Percentiles rank a stretch among this genome's conserved stretches.
Evolutionary conservation across 2,888 invertebrate species (phyloP).

Genomic region (Eristalinus sepulchralis): DNA sequence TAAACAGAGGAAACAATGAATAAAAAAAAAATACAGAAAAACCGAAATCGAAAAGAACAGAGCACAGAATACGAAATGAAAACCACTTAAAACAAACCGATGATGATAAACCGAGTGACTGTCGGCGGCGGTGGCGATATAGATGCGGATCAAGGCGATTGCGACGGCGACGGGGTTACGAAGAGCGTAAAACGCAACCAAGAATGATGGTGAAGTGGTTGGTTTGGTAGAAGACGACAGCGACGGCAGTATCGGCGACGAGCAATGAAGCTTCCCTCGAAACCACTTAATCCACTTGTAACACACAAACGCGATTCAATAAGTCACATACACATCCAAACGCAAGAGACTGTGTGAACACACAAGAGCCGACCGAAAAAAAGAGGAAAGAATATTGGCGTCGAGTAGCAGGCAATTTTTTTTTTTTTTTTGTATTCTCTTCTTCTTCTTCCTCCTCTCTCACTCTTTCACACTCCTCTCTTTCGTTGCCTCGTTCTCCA

Average conservation of each 20-base stretch:
- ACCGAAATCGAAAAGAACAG: not conserved
- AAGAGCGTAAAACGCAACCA: conserved; percentile 16
- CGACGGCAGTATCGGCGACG: conserved; percentile 8
- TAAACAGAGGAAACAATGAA: conserved; percentile 1
- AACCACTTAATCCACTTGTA: conserved; percentile 72
- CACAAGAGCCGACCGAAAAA: conserved; percentile 41
- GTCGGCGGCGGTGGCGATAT: not conserved
- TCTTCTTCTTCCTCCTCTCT: conserved; percentile 6
- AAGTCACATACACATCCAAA: conserved; percentile 55
- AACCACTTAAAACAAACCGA: conserved; percentile 70
- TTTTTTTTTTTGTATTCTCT: conserved; percentile 22
- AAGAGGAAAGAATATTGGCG: conserved; percentile 63
- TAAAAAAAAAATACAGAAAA: conserved; percentile 16
- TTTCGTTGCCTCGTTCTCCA: not conserved
- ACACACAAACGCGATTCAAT: conserved; percentile 71
- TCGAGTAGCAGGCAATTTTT: conserved; percentile 65
- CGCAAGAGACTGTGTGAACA: conserved; percentile 23
- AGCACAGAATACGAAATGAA: conserved; percentile 38
- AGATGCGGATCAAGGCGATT: conserved; percentile 2
- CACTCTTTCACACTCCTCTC: not conserved
- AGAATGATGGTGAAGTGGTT: conserved; percentile 32
- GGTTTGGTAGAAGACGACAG: conserved; percentile 15
- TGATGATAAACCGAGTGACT: conserved; percentile 40
- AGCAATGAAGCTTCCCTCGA: conserved; percentile 66
- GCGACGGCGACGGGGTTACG: conserved; percentile 17